Evolutionary conservation across 2,888 invertebrate species (phyloP).

Genomic region (Agrenia bidenticulata): DNA sequence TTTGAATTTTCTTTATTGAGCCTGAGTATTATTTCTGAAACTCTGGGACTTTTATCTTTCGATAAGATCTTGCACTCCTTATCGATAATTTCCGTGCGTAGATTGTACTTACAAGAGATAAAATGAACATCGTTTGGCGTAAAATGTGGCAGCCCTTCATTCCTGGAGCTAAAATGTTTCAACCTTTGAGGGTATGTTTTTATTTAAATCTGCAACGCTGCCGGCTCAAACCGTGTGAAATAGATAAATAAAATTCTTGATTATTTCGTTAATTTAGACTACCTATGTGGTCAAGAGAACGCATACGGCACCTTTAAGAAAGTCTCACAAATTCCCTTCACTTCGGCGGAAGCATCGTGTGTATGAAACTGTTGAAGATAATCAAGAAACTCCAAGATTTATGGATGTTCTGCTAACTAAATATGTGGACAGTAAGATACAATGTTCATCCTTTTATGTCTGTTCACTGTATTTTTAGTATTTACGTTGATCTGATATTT

Average conservation of each 20-base stretch:
- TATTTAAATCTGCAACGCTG: background rate
- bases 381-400: constrained; percentile 59
- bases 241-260: too few species aligned
- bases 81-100: too few species aligned
- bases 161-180: constrained; percentile 13
- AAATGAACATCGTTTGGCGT: too few species aligned
- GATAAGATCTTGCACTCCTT: too few species aligned
- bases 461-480: too few species aligned
- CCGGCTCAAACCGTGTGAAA: too few species aligned
- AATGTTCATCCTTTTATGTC: constrained; percentile 12
- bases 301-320: constrained; percentile 64
- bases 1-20: too few species aligned
- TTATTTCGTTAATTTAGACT: constrained; percentile 61
- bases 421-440: constrained; percentile 66
- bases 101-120: too few species aligned
- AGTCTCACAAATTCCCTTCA: constrained; percentile 60
- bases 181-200: constrained; percentile 28
- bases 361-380: constrained; percentile 73
- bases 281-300: constrained; percentile 72
- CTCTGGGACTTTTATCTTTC: too few species aligned
- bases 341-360: constrained; percentile 67
- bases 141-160: too few species aligned
- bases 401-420: constrained; percentile 70
- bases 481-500: too few species aligned
- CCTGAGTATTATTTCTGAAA: too few species aligned